Evolutionary conservation across 2,797 vertebrate genomes (phyloP), one percentile per base, ranked within the genome.

Genomic region (Chelonia mydas): DNA sequence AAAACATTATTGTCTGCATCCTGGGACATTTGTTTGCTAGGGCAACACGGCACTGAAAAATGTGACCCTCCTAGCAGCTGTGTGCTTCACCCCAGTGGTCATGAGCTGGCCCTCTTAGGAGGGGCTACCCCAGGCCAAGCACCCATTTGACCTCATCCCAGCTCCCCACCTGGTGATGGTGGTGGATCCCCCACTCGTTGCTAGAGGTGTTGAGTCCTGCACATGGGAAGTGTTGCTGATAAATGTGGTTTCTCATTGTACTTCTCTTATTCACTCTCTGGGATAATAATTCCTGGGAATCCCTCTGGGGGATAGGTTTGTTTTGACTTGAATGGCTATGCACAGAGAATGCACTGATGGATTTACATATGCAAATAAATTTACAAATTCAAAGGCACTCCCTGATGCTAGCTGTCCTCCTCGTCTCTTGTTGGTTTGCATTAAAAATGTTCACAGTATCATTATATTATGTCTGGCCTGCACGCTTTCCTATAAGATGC

Each of bases 1-100:
- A 99, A 99, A 99, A 99, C 98, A 98, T 99, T 99, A 99, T 99
- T 99, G 99, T 99, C 99, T 97, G 47, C 94, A 94, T 98, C 98
- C 98, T 96, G 97, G 98, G 98, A 98, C 98, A 98, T 99, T 99
- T 99, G 98, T 99, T 98, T 98, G 98, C 98, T 97, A 96, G 97
- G 96, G 97, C 93, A 96, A 99, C 98, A 98, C 90, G 98, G 97
- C 98, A 97, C 98, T 98, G 98, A 95, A 98, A 98, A 98, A 98
- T 98, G 98, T 98, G 98, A 98, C 98, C 98, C 95, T 53, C 49
- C 11, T 54, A 1, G 8, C 86, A 96, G 95, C 41, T 96, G 94
- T 86, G 85, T 72, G 90, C 82, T 79, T 84, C 88, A 57, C 16
- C 3, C n/a, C 74, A 86, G 55, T 33, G 37, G 41, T 49, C 91